These are phyloP conservation scores for Hyla sarda DNA, from an alignment of 2,113 vertebrate species.

Conservation along the genomic window DNA sequence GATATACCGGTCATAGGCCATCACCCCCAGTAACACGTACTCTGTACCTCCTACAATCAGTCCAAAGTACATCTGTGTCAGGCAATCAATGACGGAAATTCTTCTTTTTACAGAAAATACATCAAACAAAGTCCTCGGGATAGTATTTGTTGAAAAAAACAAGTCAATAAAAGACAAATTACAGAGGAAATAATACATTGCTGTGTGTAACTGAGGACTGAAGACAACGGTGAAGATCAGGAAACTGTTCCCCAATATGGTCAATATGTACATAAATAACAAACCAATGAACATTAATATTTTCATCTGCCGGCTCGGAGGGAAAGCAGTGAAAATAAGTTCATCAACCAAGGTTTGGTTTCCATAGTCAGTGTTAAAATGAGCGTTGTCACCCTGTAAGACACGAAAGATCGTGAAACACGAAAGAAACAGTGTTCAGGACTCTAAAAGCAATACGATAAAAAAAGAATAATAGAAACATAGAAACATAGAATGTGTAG, in stretches of 20 bases:
- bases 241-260: neutral
- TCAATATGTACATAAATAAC: neutral
- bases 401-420: too few relatives aligned
- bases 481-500: too few relatives aligned
- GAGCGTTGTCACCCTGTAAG: too few relatives aligned
- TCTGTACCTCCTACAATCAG: neutral
- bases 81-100: neutral
- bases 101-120: neutral
- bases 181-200: constrained; percentile 37
- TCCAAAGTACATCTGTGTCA: neutral
- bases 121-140: neutral
- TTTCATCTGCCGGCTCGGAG: neutral
- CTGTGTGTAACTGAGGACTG: constrained; percentile 6
- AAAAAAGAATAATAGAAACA: too few relatives aligned
- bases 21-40: neutral
- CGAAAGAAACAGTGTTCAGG: too few relatives aligned
- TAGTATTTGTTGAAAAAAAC: neutral
- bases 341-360: neutral
- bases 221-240: neutral
- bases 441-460: too few relatives aligned
- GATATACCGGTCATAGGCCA: constrained; percentile 1
- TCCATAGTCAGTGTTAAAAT: neutral
- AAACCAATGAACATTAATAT: neutral
- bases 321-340: neutral
- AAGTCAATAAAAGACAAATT: constrained; percentile 13